Percentiles rank a stretch among this genome's conserved stretches.
These are phyloP conservation scores for Perca flavescens DNA, from an alignment of 2,113 vertebrate genomes.

Conservation along the genomic window DNA sequence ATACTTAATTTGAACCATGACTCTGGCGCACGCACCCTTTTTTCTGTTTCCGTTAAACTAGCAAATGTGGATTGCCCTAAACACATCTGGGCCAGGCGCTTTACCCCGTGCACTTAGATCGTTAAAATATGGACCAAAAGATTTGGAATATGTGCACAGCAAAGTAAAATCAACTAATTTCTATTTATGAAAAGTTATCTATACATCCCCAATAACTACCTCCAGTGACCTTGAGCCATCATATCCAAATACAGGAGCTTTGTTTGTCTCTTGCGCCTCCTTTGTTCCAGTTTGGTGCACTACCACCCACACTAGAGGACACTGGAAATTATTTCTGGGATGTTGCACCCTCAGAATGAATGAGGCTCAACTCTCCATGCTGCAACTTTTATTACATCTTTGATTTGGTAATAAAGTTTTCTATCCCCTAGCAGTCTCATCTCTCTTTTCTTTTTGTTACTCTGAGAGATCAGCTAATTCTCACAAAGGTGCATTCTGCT, in stretches of 20 bases:
- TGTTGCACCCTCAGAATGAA: constrained; percentile 23
- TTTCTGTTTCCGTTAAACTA: too few relatives aligned
- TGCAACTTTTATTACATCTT: constrained; percentile 37
- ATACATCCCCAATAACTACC: constrained; percentile 13
- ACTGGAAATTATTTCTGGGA: constrained; percentile 18
- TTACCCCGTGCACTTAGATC: too few relatives aligned
- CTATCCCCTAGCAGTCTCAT: background rate
- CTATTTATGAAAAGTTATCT: background rate
- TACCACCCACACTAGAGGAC: background rate
- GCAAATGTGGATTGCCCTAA: too few relatives aligned
- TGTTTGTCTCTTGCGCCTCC: background rate
- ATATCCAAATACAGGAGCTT: background rate
- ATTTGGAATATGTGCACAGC: background rate
- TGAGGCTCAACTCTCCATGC: background rate
- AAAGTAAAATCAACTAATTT: background rate
- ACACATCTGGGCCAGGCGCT: too few relatives aligned
- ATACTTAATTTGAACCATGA: too few relatives aligned
- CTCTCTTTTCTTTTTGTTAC: background rate
- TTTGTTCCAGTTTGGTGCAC: constrained; percentile 30
- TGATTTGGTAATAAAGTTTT: constrained; percentile 3
- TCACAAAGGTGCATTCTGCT: background rate
- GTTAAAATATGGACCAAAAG: background rate
- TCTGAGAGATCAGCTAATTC: background rate
- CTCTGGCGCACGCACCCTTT: too few relatives aligned
- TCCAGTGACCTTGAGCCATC: constrained; percentile 8